phyloP scores from a whole-genome alignment of 2,797 vertebrate species.

The Dallia pectoralis region DNA sequence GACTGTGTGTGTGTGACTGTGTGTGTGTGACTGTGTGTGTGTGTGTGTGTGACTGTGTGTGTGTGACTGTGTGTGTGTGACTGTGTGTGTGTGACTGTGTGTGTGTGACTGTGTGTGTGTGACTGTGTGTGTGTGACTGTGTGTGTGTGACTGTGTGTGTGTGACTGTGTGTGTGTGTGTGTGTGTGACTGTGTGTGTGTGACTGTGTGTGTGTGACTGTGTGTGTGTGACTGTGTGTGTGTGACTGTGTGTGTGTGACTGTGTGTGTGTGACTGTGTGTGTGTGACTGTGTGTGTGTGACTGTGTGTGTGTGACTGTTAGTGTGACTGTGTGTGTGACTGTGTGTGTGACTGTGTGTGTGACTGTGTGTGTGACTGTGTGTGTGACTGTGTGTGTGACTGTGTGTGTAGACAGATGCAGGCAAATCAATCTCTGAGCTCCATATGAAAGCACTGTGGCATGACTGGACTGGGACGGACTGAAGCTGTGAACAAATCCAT shows the following conservation, averaged over 20 bases:
- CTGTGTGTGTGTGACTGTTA: no score
- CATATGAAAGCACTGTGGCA: slow-evolving; percentile 47
- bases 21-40: no score
- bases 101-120: slow-evolving; percentile 5
- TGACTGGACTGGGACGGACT: slow-evolving; percentile 52
- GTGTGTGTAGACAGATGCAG: background rate
- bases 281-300: no score
- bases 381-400: slow-evolving; percentile 8
- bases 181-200: slow-evolving; percentile 5
- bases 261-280: slow-evolving; percentile 5
- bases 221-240: no score
- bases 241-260: slow-evolving; percentile 11
- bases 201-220: slow-evolving; percentile 9
- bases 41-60: slow-evolving; percentile 5
- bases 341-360: background rate
- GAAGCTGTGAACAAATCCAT: no score
- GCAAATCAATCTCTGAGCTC: background rate
- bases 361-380: slow-evolving; percentile 11
- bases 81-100: no score
- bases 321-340: no score
- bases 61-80: no score
- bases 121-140: slow-evolving; percentile 9
- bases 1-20: slow-evolving; percentile 9
- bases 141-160: no score
- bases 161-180: slow-evolving; percentile 11